Conservation (phyloP, 2,113 vertebrate species). For the Tachysurus vachellii region DNA sequence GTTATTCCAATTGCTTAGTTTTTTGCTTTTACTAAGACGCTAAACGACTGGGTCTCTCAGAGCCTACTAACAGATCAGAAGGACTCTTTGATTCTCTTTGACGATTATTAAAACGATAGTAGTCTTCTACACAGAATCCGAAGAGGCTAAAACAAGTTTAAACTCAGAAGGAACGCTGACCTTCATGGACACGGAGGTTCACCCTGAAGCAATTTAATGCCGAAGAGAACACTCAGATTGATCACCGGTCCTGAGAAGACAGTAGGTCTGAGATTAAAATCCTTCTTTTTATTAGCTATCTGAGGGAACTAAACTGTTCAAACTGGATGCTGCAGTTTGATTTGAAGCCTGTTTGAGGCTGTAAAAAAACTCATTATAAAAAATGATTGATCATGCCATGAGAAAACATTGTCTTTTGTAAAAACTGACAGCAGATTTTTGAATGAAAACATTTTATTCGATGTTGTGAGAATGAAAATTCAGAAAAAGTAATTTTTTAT, state of each 20-base stretch:
- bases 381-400: constrained; percentile 19
- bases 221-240: constrained; percentile 27
- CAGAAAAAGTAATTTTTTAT: neutral
- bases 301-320: constrained; percentile 20
- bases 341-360: constrained; percentile 17
- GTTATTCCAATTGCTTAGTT: constrained; percentile 13
- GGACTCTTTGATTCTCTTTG: constrained; percentile 5
- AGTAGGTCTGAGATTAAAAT: constrained; percentile 32
- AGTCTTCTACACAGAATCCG: neutral
- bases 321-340: constrained; percentile 11
- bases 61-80: neutral
- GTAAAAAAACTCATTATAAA: neutral
- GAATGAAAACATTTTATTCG: neutral
- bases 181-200: constrained; percentile 28
- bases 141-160: neutral
- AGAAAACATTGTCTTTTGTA: constrained; percentile 1
- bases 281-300: constrained; percentile 24
- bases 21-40: constrained; percentile 26
- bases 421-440: constrained; percentile 1
- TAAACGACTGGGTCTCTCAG: constrained; percentile 6
- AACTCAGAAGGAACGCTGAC: constrained; percentile 6
- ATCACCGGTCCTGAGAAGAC: constrained; percentile 26
- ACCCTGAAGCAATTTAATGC: constrained; percentile 35
- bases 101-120: constrained; percentile 14
- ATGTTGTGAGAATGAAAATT: constrained; percentile 3